Conservation (phyloP, 2,113 vertebrate genomes). For the Rhineura floridana region DNA sequence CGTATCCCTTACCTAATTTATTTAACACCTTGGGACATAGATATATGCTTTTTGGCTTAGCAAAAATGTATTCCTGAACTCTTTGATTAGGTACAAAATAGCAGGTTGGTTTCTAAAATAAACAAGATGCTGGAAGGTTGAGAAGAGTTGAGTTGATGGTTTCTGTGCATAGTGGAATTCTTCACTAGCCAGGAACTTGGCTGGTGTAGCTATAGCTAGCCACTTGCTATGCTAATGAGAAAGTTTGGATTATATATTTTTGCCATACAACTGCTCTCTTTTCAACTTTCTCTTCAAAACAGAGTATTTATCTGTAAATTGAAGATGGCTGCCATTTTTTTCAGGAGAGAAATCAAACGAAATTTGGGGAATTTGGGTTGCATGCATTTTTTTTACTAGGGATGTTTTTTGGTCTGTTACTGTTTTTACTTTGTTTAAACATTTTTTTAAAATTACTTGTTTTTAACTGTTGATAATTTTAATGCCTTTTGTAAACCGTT, state of each 20-base stretch:
- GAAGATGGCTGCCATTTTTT: not conserved
- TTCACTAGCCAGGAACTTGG: not conserved
- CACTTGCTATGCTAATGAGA: conserved; percentile 13
- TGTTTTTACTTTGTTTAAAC: too few relatives aligned
- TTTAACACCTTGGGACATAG: not conserved
- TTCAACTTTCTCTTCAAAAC: not conserved
- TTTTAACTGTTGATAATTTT: too few relatives aligned
- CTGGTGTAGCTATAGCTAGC: not conserved
- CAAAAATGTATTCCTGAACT: conserved; percentile 16
- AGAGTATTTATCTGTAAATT: not conserved
- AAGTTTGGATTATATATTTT: not conserved
- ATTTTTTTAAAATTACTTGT: too few relatives aligned
- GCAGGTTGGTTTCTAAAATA: not conserved
- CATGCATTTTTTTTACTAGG: too few relatives aligned
- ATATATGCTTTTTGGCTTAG: not conserved
- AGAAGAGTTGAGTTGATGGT: not conserved
- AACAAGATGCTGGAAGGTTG: not conserved
- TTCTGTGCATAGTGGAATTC: not conserved
- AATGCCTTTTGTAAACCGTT: too few relatives aligned
- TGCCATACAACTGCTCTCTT: not conserved
- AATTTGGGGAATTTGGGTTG: not conserved
- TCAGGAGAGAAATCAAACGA: not conserved
- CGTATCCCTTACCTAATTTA: not conserved
- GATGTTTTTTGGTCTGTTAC: too few relatives aligned
- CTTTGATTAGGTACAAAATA: not conserved